phyloP scores from a whole-genome alignment of 2,888 invertebrate genomes.

The Dorcus parallelipipedus region DNA sequence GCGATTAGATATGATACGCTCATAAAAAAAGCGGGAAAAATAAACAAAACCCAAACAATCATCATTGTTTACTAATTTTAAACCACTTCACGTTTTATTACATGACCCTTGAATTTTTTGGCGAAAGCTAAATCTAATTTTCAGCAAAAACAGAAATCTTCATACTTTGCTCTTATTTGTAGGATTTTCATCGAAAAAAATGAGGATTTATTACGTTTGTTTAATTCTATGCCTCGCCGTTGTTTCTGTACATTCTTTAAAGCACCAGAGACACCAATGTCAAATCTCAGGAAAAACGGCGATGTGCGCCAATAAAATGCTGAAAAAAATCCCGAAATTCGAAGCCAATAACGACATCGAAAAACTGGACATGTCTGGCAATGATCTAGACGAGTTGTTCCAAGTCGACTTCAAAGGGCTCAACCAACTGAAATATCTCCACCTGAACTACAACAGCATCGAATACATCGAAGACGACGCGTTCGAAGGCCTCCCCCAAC shows the following conservation, averaged over 20 bases:
- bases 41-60: too few relatives aligned
- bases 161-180: too few relatives aligned
- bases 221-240: not conserved
- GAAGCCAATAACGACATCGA: constrained; percentile 33
- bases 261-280: not conserved
- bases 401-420: constrained; percentile 35
- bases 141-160: too few relatives aligned
- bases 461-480: constrained; percentile 35
- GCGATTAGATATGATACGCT: too few relatives aligned
- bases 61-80: too few relatives aligned
- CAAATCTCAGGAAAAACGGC: not conserved
- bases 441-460: constrained; percentile 38
- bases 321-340: constrained; percentile 38
- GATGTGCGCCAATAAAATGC: constrained; percentile 14
- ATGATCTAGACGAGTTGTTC: constrained; percentile 36
- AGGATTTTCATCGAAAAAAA: not conserved
- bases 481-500: constrained; percentile 36
- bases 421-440: constrained; percentile 35
- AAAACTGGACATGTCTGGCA: constrained; percentile 41
- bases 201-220: not conserved
- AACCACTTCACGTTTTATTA: too few relatives aligned
- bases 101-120: too few relatives aligned
- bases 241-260: not conserved
- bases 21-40: too few relatives aligned
- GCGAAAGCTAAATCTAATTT: too few relatives aligned